Evolutionary conservation across 2,888 invertebrate species (phyloP).

Genomic region (Cataglyphis rosenhaueri): DNA sequence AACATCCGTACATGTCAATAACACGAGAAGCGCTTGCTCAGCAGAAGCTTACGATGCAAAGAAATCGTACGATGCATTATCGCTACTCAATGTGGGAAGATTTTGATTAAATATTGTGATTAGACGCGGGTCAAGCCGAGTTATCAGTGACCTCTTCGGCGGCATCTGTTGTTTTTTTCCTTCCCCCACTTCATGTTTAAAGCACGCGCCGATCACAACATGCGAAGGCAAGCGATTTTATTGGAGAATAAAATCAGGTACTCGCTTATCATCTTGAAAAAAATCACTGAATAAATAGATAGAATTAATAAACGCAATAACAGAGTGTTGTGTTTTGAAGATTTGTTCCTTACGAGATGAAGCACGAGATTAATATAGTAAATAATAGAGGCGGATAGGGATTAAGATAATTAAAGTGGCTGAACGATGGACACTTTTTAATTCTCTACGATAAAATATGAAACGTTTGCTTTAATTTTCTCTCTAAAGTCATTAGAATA

Average conservation of each 20-base stretch:
- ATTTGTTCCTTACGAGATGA: neutral
- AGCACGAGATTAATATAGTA: neutral
- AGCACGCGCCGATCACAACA: conserved; percentile 62
- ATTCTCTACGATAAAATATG: neutral
- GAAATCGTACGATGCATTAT: conserved; percentile 64
- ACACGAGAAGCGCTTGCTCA: neutral
- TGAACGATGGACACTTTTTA: neutral
- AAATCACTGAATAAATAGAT: neutral
- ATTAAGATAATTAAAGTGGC: neutral
- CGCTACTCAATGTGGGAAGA: conserved; percentile 56
- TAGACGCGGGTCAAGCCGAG: conserved; percentile 57
- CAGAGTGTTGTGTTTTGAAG: neutral
- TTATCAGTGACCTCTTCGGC: conserved; percentile 43
- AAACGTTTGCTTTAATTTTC: neutral
- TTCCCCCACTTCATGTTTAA: conserved; percentile 36
- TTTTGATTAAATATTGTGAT: conserved; percentile 64
- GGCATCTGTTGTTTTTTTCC: conserved; percentile 25
- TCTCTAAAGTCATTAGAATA: neutral
- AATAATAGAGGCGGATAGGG: neutral
- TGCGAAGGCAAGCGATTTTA: neutral
- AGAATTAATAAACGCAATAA: neutral
- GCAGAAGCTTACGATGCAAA: neutral
- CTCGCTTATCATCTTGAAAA: neutral
- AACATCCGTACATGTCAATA: neutral
- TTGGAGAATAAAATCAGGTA: neutral